Base-by-base conservation (phyloP, 2,888 invertebrate genomes). In the Margaritifera margaritifera region DNA sequence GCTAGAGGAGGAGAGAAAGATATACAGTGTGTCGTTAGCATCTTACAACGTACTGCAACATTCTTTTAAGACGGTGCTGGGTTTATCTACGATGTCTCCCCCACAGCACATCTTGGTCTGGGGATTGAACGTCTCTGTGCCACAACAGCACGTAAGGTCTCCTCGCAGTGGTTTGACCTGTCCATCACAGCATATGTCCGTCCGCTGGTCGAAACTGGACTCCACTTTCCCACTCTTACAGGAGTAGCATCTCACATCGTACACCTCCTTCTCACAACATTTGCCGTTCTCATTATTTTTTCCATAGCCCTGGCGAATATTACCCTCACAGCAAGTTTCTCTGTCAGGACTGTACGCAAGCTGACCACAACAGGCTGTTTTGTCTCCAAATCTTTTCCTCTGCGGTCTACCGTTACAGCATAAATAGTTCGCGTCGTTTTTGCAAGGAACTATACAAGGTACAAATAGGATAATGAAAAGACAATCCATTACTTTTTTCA, bases 41-140 rank as follows among this genome's bases (percentile, higher is more conserved):
- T n/a, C n/a, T n/a, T n/a, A n/a, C n/a, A n/a, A n/a, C n/a, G n/a
- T 65, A 73, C 73, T 68, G 50, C 73, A 73, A 58, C 73, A 73
- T 22, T 68, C 68, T 8, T 60, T 60, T 3, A 70, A 62, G 27
- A 65, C 54, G 25, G 68, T 64, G 1, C 58, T 24, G 4, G 69
- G 71, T 19, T 68, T 42, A 4, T 57, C 18, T 0, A 55, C 11
- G 11, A 65, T 51, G 24, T 62, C 51, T 6, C 63, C 66, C 20
- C 70, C 73, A 62, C 73, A 73, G 60, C 73, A 73, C 11, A 67
- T 59, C 53, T 52, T 11, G 0, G 27, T 25, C 19, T 24, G 50
- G 8, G 73, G 73, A 52, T 70, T 68, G 27, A 73, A 68, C 6
- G 54, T 65, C 55, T 68, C 53, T 2, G 42, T 18, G 6, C 73